Base-by-base conservation (phyloP, 37 sponge, comb jelly and placozoan species). In the Halisarca cf. caerulea region DNA sequence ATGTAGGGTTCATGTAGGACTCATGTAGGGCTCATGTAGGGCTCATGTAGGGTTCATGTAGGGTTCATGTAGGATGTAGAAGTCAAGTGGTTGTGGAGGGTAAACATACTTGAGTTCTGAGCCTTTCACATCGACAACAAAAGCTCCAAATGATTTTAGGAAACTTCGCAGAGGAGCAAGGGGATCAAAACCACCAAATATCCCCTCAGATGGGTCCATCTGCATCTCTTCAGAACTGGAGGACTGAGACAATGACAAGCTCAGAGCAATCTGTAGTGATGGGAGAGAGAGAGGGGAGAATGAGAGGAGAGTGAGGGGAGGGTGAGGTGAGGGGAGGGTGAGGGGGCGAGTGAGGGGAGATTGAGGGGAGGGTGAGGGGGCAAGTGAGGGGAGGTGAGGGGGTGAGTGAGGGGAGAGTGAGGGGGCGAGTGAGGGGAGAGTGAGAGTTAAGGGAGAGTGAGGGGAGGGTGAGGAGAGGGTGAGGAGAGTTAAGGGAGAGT, bases 111-210 rank as follows among this genome's bases (percentile, higher is more conserved):
- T 89, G 78, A 93, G 84, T 40, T 93, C 90, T 58, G 88, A 79
- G 24, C 89, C 88, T 41, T 89, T 90, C 23, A 89, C 88, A 58
- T 90, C 89, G 18, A 90, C 89, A 35, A 93, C 79, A 51, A 93
- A 86, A 32, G 86, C 88, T 44, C 93, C 93, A 80, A 93, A 28
- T 53, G 93, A 89, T 53, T 89, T 81, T 9, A 93, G 88, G n/a
- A 93, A 87, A 24, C 86, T 75, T 27, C 89, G 55, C 1, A 93
- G 30, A 47, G 84, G 80, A 40, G 78, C 41, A 21, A 93, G 34
- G 20, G 89, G 23, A 4, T 58, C 41, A 2, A 39, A 37, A 0
- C 38, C 32, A 0, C 34, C 37, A 27, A 33, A 36, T 39, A 89
- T 85, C 3, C 90, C 88, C 20, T 85, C 85, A 3, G 88, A 66